Percentiles rank a stretch among this genome's conserved stretches.
phyloP scores from a whole-genome alignment of 2,888 invertebrate genomes.

The Periphyllus acericola region DNA sequence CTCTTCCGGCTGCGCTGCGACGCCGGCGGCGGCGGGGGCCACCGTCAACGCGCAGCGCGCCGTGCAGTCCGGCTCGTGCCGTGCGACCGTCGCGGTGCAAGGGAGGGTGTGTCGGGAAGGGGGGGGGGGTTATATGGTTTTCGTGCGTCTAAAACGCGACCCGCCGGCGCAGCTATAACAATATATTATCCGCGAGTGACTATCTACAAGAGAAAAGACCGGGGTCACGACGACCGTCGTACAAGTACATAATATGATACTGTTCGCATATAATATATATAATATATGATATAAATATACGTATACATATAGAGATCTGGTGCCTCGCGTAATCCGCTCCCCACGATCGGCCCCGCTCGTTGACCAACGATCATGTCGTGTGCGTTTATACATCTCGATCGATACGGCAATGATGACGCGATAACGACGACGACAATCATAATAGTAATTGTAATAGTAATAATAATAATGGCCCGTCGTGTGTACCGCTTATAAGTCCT shows the following conservation, averaged over 20 bases:
- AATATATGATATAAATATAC: conserved; percentile 1
- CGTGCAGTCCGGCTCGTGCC: conserved; percentile 10
- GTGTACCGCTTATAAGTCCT: conserved; percentile 10
- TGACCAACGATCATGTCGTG: conserved; percentile 12
- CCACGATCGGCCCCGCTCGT: conserved; percentile 31
- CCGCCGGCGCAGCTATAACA: not conserved
- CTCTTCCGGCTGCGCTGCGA: conserved; percentile 30
- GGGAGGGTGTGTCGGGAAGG: too few species aligned
- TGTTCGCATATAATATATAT: not conserved
- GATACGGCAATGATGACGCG: conserved; percentile 1
- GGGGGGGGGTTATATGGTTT: conserved; percentile 33
- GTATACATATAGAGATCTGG: not conserved
- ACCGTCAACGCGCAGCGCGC: not conserved
- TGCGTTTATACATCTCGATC: not conserved
- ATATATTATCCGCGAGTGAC: not conserved
- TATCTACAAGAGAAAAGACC: not conserved
- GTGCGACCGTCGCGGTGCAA: not conserved
- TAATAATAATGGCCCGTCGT: conserved; percentile 41
- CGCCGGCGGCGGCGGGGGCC: not conserved
- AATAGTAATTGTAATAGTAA: conserved; percentile 6
- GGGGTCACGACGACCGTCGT: conserved; percentile 40
- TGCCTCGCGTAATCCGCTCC: conserved; percentile 42
- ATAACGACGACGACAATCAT: conserved; percentile 18
- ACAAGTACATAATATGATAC: not conserved
- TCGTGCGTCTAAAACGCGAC: conserved; percentile 3